These are phyloP conservation scores for Engraulis encrasicolus DNA, from an alignment of 2,113 vertebrate species.

Conservation along the genomic window DNA sequence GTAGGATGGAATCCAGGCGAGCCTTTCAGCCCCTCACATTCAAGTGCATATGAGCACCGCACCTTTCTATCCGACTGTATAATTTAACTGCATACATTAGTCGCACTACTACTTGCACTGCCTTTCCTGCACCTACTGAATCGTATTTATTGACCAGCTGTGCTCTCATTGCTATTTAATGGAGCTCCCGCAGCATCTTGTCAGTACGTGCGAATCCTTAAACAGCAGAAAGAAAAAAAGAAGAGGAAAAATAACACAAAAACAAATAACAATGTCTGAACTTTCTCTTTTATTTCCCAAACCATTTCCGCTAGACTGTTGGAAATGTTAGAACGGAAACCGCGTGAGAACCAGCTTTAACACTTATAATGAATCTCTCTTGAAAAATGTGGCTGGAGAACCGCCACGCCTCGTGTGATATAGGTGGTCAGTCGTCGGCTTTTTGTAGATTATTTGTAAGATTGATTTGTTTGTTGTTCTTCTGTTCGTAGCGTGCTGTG, in stretches of 20 bases:
- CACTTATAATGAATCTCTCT: too few species aligned
- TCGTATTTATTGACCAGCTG: neutral
- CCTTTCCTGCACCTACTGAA: neutral
- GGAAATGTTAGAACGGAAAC: too few species aligned
- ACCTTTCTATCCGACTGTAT: neutral
- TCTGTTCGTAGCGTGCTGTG: neutral
- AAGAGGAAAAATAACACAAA: too few species aligned
- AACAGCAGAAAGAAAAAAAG: too few species aligned
- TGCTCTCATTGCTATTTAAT: neutral
- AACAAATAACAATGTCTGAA: too few species aligned
- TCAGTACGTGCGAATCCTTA: too few species aligned
- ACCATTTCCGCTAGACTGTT: too few species aligned
- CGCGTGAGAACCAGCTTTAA: too few species aligned
- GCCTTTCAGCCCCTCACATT: neutral
- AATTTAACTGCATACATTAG: neutral
- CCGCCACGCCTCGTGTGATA: neutral
- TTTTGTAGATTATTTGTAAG: too few species aligned
- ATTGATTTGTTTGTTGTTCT: neutral
- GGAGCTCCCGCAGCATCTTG: neutral
- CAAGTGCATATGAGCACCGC: neutral
- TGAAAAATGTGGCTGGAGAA: too few species aligned
- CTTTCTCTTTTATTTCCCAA: too few species aligned
- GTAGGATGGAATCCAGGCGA: neutral
- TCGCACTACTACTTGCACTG: neutral
- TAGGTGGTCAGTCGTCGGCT: neutral